phyloP scores from a whole-genome alignment of 37 sponge, comb jelly and placozoan genomes.

The Theonella swinhoei region DNA sequence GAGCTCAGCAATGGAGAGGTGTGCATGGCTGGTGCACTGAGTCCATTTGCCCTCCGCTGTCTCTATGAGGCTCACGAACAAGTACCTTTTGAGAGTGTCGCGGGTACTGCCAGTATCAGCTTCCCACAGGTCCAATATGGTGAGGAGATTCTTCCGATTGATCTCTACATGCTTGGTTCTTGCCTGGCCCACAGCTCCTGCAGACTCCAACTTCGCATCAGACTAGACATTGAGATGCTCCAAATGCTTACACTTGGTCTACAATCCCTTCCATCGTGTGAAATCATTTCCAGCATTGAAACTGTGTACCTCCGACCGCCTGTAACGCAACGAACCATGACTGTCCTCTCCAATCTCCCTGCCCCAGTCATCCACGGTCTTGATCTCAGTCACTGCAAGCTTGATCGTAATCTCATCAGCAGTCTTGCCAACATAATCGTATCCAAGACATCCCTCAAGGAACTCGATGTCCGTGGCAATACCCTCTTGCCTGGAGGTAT shows the following conservation, averaged over 20 bases:
- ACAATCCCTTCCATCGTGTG: neutral
- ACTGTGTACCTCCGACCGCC: conserved; percentile 28
- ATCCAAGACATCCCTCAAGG: neutral
- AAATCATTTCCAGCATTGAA: neutral
- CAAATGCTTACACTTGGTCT: conserved; percentile 16
- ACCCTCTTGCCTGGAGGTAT: neutral
- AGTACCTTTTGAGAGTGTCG: neutral
- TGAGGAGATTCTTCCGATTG: neutral
- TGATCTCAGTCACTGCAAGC: conserved; percentile 29
- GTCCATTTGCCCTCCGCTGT: conserved; percentile 12
- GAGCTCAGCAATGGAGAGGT: neutral
- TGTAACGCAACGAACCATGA: neutral
- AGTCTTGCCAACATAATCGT: neutral
- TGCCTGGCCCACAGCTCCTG: conserved; percentile 33
- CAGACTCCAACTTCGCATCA: neutral
- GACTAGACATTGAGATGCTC: conserved; percentile 19
- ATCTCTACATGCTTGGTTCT: conserved; percentile 17
- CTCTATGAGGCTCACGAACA: conserved; percentile 24
- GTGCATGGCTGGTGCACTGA: neutral
- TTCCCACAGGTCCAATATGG: conserved; percentile 19
- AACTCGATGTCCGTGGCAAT: conserved; percentile 25
- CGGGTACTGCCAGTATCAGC: neutral
- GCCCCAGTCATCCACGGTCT: neutral
- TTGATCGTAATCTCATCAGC: neutral
- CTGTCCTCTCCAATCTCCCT: neutral